phyloP scores from a whole-genome alignment of 2,113 vertebrate species.

The Prochilodus magdalenae region DNA sequence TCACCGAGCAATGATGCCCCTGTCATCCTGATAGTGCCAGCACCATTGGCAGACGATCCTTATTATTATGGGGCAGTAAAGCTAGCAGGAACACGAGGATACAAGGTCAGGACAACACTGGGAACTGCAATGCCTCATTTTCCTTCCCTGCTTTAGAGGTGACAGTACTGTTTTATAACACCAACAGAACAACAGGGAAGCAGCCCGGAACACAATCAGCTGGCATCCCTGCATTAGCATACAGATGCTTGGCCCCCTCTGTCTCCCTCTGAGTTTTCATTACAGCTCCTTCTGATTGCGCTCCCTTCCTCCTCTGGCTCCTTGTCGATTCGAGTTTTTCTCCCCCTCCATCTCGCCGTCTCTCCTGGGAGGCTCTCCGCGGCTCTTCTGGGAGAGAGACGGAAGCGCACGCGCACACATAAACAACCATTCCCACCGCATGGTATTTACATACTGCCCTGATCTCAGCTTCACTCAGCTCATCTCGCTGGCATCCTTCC shows the following conservation, averaged over 20 bases:
- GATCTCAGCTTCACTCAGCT: slow-evolving; percentile 12
- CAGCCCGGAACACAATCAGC: neutral
- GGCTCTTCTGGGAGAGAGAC: slow-evolving; percentile 13
- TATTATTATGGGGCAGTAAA: too few species aligned
- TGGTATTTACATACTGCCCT: slow-evolving; percentile 27
- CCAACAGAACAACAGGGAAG: neutral
- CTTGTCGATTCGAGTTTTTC: slow-evolving; percentile 17
- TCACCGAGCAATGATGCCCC: too few species aligned
- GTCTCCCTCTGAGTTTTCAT: neutral
- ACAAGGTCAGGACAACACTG: neutral
- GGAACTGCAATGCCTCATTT: neutral
- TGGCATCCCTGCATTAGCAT: slow-evolving; percentile 18
- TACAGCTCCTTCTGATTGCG: neutral
- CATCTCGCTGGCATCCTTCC: neutral
- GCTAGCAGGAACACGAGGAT: neutral
- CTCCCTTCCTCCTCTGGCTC: neutral
- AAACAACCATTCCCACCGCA: neutral
- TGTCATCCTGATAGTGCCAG: too few species aligned
- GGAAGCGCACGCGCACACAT: slow-evolving; percentile 17
- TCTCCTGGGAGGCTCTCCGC: slow-evolving; percentile 11
- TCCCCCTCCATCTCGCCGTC: slow-evolving; percentile 9
- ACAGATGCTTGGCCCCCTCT: slow-evolving; percentile 9
- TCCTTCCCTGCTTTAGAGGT: neutral
- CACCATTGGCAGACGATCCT: too few species aligned
- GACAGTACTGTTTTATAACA: neutral